These are phyloP conservation scores for Caenorhabditis afra DNA, from an alignment of 2,888 invertebrate genomes.

Conservation along the genomic window DNA sequence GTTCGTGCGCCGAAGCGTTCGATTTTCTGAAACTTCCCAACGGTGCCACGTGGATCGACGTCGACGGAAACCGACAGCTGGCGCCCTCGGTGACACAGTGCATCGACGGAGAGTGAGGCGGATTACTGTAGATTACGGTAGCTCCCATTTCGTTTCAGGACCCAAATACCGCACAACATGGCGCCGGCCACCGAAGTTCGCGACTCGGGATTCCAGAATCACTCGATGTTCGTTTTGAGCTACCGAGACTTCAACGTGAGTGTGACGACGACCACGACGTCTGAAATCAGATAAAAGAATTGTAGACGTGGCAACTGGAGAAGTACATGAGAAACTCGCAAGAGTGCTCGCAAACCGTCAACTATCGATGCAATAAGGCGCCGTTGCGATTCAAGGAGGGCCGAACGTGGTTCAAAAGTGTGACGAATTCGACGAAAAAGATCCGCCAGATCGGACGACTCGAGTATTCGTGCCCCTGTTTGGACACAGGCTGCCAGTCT, in stretches of 20 bases:
- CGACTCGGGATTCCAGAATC: conserved; percentile 45
- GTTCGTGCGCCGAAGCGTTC: conserved; percentile 73
- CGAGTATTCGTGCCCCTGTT: conserved; percentile 61
- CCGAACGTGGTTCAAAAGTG: conserved; percentile 70
- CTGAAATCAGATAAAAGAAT: too few relatives aligned
- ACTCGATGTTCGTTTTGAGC: conserved; percentile 63
- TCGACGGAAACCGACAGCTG: conserved; percentile 73
- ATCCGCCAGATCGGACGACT: conserved; percentile 62
- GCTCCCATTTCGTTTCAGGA: conserved; percentile 36
- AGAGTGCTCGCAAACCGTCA: conserved; percentile 64
- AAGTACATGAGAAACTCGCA: conserved; percentile 60
- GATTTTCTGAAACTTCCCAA: conserved; percentile 65
- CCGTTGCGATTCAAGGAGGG: conserved; percentile 68
- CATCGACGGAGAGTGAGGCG: conserved; percentile 57
- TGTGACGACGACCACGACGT: not conserved
- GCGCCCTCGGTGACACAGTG: conserved; percentile 68
- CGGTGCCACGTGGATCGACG: conserved; percentile 74
- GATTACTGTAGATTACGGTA: not conserved
- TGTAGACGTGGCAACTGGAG: conserved; percentile 59
- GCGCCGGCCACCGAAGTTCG: conserved; percentile 63
- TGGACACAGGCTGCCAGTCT: conserved; percentile 61
- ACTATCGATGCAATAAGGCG: conserved; percentile 70
- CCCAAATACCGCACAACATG: conserved; percentile 74
- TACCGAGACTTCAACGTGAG: conserved; percentile 68
- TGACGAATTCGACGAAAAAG: conserved; percentile 44